Base-by-base conservation (phyloP, 1,140 invertebrate genomes). In the Drosophila bifasciata region DNA sequence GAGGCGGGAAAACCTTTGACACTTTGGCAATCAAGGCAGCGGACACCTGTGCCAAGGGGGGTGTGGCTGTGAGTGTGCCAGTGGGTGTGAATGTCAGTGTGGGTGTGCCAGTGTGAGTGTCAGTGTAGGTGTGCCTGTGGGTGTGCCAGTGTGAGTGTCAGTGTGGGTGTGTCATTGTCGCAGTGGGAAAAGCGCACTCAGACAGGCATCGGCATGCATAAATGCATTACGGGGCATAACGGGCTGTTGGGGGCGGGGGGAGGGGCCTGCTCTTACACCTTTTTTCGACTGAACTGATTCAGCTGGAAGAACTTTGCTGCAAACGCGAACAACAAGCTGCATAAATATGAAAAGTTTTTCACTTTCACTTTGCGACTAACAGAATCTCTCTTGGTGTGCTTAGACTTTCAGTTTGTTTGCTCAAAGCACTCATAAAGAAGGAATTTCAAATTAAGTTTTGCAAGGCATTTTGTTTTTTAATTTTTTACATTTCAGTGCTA, bases 11-110 rank as follows among this genome's bases (percentile, higher is more conserved):
- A 80, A 85, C 81, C 81, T 81, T 81, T 85, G 81, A 81, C 81
- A 77, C 81, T 85, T 86, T 86, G 36, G 63, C 73, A 85, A 76
- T 69, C 80, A 71, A 76, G 45, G 56, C 59, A 69, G 55, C 36
- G 40, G 36, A 28, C 63, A 45, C 56, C 28, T 51, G 19, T 56
- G 51, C 49, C 39, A 9, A n/a, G n/a, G n/a, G n/a, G n/a, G n/a
- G n/a, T n/a, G 36, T 40, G 21, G 59, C 51, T 63, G 39, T 40
- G 21, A 56, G 59, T 52, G 40, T 41, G n/a, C n/a, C 9, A 36
- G 41, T 19, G 44, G 15, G 43, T 39, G 11, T 40, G 50, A n/a
- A n/a, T 36, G 28, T 39, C 40, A 36, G 43, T 73, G 52, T 48
- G n/a, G n/a, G n/a, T n/a, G n/a, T n/a, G n/a, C n/a, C n/a, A n/a